A percentile compares a stretch with the other conserved stretches of the same genome.
phyloP scores from a whole-genome alignment of 2,888 invertebrate species.

The Pseudolycoriella hygida region DNA sequence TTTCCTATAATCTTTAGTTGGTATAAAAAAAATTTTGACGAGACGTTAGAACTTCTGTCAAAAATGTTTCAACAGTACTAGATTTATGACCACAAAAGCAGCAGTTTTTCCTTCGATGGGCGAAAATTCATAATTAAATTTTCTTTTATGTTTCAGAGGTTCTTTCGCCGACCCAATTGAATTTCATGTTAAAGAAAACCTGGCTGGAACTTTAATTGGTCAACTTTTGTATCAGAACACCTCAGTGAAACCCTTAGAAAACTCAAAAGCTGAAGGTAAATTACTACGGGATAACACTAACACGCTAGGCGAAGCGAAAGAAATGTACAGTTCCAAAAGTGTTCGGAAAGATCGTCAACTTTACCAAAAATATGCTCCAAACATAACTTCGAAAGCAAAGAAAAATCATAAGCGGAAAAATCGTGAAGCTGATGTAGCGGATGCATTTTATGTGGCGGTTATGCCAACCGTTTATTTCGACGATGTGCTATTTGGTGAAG shows the following conservation, averaged over 20 bases:
- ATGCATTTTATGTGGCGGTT: slow-evolving; percentile 10
- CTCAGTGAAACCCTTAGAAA: slow-evolving; percentile 18
- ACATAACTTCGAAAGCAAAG: slow-evolving; percentile 4
- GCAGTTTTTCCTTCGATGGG: no score
- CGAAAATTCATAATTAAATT: no score
- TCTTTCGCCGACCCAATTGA: slow-evolving; percentile 50
- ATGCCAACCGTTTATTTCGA: slow-evolving; percentile 7
- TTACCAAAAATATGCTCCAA: slow-evolving; percentile 10
- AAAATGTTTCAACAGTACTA: no score
- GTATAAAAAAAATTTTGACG: no score
- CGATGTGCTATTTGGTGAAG: slow-evolving; percentile 1
- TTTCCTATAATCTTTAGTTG: no score
- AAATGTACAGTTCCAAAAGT: slow-evolving; percentile 3
- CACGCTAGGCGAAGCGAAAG: not conserved
- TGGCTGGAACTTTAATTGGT: slow-evolving; percentile 53
- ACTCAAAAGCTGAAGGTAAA: not conserved
- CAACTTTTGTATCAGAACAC: slow-evolving; percentile 41
- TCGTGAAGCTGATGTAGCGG: slow-evolving; percentile 6
- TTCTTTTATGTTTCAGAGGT: slow-evolving; percentile 32
- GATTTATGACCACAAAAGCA: no score
- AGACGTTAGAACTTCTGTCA: no score
- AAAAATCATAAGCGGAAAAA: not conserved
- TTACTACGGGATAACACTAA: not conserved
- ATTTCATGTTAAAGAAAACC: slow-evolving; percentile 60
- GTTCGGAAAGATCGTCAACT: slow-evolving; percentile 10